Percentiles rank a stretch among this genome's conserved stretches.
Conservation (phyloP, 2,888 invertebrate species). For the Eupithecia dodoneata region DNA sequence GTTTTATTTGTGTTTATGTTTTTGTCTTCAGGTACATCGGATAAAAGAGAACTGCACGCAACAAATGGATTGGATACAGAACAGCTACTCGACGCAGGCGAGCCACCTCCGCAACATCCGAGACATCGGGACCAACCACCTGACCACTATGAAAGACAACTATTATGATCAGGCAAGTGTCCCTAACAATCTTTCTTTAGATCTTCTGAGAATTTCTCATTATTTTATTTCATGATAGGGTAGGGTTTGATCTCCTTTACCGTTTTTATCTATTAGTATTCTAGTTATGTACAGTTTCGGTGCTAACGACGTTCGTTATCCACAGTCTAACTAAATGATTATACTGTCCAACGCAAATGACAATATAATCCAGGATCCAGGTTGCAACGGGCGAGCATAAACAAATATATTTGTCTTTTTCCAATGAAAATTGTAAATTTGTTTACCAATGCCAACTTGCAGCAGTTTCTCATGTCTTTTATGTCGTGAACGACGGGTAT, state of each 20-base stretch:
- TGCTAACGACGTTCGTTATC: not conserved
- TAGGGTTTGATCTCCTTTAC: not conserved
- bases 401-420: not conserved
- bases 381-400: not conserved
- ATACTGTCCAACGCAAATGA: not conserved
- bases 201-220: not conserved
- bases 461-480: not conserved
- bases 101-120: slow-evolving; percentile 94
- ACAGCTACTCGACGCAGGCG: slow-evolving; percentile 94
- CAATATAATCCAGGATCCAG: not conserved
- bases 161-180: slow-evolving; percentile 92
- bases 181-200: not conserved
- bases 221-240: not conserved
- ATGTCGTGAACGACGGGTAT: slow-evolving; percentile 21
- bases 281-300: not conserved
- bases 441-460: not conserved
- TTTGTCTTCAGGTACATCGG: slow-evolving; percentile 87
- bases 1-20: slow-evolving; percentile 9
- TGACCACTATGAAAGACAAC: slow-evolving; percentile 94
- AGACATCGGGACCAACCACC: slow-evolving; percentile 95
- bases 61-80: slow-evolving; percentile 97
- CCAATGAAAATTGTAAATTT: not conserved
- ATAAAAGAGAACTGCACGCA: slow-evolving; percentile 97
- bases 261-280: not conserved
- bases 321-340: not conserved